Evolutionary conservation across 2,888 invertebrate genomes (phyloP).

Genomic region (Synergus gifuensis): DNA sequence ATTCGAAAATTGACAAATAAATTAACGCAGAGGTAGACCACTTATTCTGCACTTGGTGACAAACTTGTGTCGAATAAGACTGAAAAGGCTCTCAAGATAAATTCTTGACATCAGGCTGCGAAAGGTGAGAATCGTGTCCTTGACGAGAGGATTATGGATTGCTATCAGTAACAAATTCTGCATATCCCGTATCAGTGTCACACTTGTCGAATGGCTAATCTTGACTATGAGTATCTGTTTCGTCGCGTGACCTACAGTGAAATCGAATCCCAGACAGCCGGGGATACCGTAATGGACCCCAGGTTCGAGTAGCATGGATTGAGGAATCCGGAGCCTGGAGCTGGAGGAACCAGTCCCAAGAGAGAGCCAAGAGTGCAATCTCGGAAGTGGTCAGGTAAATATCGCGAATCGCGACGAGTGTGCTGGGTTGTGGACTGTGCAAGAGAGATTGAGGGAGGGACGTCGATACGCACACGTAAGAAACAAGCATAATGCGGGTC

Average conservation of each 20-base stretch:
- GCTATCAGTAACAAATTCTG: background rate
- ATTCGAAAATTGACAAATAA: background rate
- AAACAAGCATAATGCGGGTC: slow-evolving; percentile 42
- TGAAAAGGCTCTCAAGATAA: no score
- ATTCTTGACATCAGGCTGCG: background rate
- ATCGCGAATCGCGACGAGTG: slow-evolving; percentile 12
- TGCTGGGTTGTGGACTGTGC: background rate
- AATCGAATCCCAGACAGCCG: slow-evolving; percentile 1
- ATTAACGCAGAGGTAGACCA: background rate
- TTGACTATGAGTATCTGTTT: slow-evolving; percentile 14
- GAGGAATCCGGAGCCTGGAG: slow-evolving; percentile 17
- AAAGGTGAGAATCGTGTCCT: slow-evolving; percentile 28
- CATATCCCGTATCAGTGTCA: slow-evolving; percentile 13
- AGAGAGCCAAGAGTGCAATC: slow-evolving; percentile 23
- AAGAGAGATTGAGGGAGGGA: slow-evolving; percentile 32
- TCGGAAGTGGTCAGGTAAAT: slow-evolving; percentile 38
- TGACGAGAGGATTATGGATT: slow-evolving; percentile 7
- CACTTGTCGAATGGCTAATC: slow-evolving; percentile 10
- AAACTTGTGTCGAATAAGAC: no score
- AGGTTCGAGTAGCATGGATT: slow-evolving; percentile 24
- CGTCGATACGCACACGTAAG: slow-evolving; percentile 40
- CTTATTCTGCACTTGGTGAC: no score
- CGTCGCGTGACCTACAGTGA: slow-evolving; percentile 29
- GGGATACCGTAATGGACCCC: slow-evolving; percentile 23
- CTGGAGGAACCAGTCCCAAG: slow-evolving; percentile 16